These are phyloP conservation scores for Pristionchus exspectatus DNA, from an alignment of 2,888 invertebrate species.

Conservation along the genomic window DNA sequence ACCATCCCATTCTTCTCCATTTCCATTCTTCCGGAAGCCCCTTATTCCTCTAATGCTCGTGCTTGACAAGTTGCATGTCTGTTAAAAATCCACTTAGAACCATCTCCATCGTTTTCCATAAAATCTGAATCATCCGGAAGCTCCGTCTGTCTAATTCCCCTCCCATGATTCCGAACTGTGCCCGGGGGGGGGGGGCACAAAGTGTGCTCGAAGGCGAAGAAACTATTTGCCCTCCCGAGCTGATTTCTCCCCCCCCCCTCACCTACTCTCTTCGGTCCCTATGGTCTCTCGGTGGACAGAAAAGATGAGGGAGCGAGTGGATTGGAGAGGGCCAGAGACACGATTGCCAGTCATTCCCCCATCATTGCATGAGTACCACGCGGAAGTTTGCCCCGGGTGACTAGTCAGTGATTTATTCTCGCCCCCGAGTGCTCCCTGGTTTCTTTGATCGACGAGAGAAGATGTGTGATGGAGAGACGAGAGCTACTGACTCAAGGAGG, in stretches of 20 bases:
- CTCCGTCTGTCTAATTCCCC: background rate
- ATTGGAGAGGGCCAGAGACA: background rate
- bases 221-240: constrained; percentile 20
- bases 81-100: background rate
- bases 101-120: background rate
- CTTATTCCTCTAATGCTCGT: no score
- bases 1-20: no score
- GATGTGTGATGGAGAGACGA: no score
- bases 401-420: background rate
- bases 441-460: no score
- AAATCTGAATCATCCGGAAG: background rate
- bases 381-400: constrained; percentile 12
- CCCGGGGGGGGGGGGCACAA: background rate
- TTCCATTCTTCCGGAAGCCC: no score
- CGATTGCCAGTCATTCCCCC: no score
- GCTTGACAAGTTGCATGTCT: background rate
- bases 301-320: background rate
- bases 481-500: no score
- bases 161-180: background rate
- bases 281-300: background rate
- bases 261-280: background rate
- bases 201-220: background rate
- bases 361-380: background rate
- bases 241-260: background rate
- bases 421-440: no score